Percentiles rank a stretch among this genome's conserved stretches.
phyloP scores from a whole-genome alignment of 53 echinoderm and acorn worm genomes.

The Holothuria leucospilota region DNA sequence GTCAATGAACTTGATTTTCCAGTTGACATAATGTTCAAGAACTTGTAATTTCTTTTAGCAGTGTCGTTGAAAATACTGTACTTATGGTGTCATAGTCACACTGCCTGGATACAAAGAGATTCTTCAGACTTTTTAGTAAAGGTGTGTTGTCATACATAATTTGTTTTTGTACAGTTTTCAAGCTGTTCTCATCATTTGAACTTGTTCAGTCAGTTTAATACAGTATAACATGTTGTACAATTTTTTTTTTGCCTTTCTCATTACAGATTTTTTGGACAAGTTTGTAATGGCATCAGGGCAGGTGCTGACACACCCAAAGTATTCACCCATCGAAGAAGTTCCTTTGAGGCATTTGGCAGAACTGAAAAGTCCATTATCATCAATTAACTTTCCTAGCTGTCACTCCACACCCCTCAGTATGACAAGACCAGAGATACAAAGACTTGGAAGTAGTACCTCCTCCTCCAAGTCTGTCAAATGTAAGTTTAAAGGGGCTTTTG shows the following conservation, averaged over 20 bases:
- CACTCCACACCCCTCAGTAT: conserved; percentile 51
- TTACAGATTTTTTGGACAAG: background rate
- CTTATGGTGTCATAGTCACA: no score
- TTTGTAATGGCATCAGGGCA: conserved; percentile 38
- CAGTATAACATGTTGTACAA: no score
- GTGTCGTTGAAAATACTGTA: no score
- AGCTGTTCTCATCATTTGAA: no score
- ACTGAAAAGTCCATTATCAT: conserved; percentile 14
- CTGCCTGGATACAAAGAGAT: no score
- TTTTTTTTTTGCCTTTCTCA: background rate
- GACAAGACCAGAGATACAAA: conserved; percentile 48
- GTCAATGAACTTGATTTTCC: no score
- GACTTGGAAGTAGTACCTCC: conserved; percentile 67
- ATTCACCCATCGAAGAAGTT: conserved; percentile 41
- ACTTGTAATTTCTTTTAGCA: no score
- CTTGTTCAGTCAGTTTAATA: no score
- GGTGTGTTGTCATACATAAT: no score
- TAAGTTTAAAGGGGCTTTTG: conserved; percentile 4
- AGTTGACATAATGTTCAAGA: no score
- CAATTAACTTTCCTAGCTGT: background rate
- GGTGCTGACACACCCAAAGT: conserved; percentile 33
- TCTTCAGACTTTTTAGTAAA: no score
- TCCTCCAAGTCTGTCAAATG: conserved; percentile 64
- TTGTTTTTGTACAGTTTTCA: no score
- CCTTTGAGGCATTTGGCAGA: background rate